Conservation (phyloP, 2,888 invertebrate species). For the Chymomyza procnemis region DNA sequence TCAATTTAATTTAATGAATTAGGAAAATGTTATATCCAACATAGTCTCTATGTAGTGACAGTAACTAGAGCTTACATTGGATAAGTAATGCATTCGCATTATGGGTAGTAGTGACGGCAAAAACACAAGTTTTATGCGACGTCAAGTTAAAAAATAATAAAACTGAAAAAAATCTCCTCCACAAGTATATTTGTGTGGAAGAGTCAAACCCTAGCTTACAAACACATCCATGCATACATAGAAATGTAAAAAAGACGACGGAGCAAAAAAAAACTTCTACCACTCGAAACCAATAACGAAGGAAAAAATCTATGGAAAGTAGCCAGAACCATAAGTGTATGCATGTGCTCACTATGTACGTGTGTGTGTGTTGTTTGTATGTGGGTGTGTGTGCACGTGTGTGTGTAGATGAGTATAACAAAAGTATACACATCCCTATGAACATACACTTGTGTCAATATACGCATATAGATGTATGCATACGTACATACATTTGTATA, state of each 20-base stretch:
- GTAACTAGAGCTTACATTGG: neutral
- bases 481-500: conserved; percentile 20
- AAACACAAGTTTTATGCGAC: conserved; percentile 72
- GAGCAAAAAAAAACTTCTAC: conserved; percentile 48
- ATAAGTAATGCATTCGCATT: conserved; percentile 28
- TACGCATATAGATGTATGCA: conserved; percentile 22
- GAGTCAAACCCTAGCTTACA: conserved; percentile 20
- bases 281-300: conserved; percentile 73
- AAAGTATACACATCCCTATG: neutral
- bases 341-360: conserved; percentile 24
- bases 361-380: too few species aligned
- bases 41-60: neutral
- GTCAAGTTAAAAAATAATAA: conserved; percentile 69
- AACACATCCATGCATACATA: neutral
- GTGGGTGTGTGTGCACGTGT: conserved; percentile 28
- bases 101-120: conserved; percentile 27
- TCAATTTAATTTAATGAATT: conserved; percentile 78
- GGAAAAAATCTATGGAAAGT: conserved; percentile 76
- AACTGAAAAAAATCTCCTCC: conserved; percentile 48
- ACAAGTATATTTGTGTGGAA: conserved; percentile 25
- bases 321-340: conserved; percentile 53
- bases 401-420: neutral
- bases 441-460: conserved; percentile 23
- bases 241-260: conserved; percentile 13
- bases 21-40: conserved; percentile 72